These are phyloP conservation scores for Deilephila elpenor DNA, from an alignment of 2,888 invertebrate genomes.

Conservation along the genomic window DNA sequence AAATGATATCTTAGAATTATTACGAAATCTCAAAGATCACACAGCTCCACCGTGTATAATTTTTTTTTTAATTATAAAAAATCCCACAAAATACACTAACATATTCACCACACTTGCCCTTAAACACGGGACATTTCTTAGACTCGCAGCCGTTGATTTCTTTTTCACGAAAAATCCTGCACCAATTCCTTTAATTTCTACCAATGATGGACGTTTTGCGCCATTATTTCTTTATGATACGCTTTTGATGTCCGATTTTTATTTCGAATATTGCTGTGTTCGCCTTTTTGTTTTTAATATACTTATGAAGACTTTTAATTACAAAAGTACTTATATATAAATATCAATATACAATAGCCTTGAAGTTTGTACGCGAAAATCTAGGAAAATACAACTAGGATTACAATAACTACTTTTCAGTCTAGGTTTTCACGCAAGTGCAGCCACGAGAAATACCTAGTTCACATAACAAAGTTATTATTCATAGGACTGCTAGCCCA, in stretches of 20 bases:
- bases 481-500: neutral
- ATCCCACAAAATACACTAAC: too few relatives aligned
- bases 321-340: too few relatives aligned
- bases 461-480: neutral
- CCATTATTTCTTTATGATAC: conserved; percentile 40
- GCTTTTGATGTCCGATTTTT: conserved; percentile 33
- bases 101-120: conserved; percentile 1
- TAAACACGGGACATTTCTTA: conserved; percentile 19
- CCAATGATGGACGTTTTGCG: conserved; percentile 37
- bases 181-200: conserved; percentile 40
- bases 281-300: neutral
- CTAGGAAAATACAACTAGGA: too few relatives aligned
- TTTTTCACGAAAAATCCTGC: conserved; percentile 35
- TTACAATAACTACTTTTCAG: too few relatives aligned
- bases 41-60: neutral
- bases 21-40: too few relatives aligned
- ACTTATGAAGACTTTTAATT: too few relatives aligned
- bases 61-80: too few relatives aligned
- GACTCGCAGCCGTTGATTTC: conserved; percentile 29
- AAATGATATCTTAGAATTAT: too few relatives aligned
- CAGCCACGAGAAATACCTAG: neutral
- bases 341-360: too few relatives aligned
- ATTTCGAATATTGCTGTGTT: neutral
- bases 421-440: neutral
- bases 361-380: too few relatives aligned